Evolutionary conservation across 1,140 invertebrate genomes (phyloP).

Genomic region (Lasaia peninsularis): DNA sequence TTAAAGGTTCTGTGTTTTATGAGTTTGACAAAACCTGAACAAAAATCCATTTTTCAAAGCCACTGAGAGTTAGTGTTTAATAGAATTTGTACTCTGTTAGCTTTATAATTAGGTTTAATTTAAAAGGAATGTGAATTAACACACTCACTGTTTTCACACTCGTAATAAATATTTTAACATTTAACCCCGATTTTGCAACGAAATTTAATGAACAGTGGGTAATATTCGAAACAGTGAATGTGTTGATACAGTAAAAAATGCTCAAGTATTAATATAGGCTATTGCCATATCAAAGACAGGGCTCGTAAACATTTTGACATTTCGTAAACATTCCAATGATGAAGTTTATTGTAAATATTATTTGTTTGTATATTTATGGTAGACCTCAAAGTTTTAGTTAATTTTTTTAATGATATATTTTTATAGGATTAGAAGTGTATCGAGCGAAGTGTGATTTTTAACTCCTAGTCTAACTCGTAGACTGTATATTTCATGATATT

Average conservation of each 20-base stretch:
- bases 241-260: slow-evolving; percentile 69
- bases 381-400: slow-evolving; percentile 42
- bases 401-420: slow-evolving; percentile 28
- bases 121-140: slow-evolving; percentile 64
- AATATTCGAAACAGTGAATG: slow-evolving; percentile 56
- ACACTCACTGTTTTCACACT: slow-evolving; percentile 68
- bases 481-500: not conserved
- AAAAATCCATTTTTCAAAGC: not conserved
- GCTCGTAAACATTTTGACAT: slow-evolving; percentile 44
- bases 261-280: slow-evolving; percentile 64
- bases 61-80: slow-evolving; percentile 35
- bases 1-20: too few relatives aligned
- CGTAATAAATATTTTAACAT: slow-evolving; percentile 5
- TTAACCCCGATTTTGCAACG: not conserved
- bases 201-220: slow-evolving; percentile 6
- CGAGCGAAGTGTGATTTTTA: not conserved
- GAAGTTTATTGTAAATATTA: slow-evolving; percentile 59
- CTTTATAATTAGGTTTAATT: slow-evolving; percentile 61
- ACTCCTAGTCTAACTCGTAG: slow-evolving; percentile 3
- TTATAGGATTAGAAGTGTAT: slow-evolving; percentile 29
- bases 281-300: slow-evolving; percentile 53
- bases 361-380: slow-evolving; percentile 67
- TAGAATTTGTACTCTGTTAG: slow-evolving; percentile 61
- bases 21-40: not conserved
- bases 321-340: slow-evolving; percentile 30